Conservation (phyloP, 53 echinoderm and acorn worm genomes). For the Pentamera pediparva region DNA sequence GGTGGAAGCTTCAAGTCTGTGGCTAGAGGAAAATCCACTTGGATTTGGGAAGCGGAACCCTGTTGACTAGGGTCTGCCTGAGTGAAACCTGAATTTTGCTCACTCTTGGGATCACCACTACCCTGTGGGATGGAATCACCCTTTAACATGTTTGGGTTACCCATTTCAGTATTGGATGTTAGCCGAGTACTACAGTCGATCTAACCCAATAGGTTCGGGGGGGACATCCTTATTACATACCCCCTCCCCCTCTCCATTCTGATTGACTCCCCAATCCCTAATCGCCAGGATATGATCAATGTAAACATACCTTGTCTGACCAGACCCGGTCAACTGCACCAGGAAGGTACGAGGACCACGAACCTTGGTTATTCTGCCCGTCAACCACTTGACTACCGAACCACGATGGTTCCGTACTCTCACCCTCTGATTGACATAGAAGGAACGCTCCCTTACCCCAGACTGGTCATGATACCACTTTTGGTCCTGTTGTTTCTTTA, state of each 20-base stretch:
- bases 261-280: background rate
- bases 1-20: too few species aligned
- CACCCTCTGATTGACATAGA: background rate
- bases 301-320: background rate
- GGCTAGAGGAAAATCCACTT: too few species aligned
- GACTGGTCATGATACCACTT: conserved; percentile 15
- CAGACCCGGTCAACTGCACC: background rate
- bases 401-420: background rate
- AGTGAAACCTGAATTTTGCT: background rate
- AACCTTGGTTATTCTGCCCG: background rate
- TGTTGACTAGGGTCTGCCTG: background rate
- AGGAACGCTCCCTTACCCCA: background rate
- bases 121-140: background rate
- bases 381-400: background rate
- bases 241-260: background rate
- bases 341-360: conserved; percentile 5
- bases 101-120: background rate
- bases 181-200: background rate
- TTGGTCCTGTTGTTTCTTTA: background rate
- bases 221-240: background rate
- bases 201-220: background rate
- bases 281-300: background rate
- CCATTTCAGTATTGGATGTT: background rate
- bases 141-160: background rate
- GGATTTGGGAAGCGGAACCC: too few species aligned